These are phyloP conservation scores for Tipula confusa DNA, from an alignment of 2,888 invertebrate genomes.

Conservation along the genomic window DNA sequence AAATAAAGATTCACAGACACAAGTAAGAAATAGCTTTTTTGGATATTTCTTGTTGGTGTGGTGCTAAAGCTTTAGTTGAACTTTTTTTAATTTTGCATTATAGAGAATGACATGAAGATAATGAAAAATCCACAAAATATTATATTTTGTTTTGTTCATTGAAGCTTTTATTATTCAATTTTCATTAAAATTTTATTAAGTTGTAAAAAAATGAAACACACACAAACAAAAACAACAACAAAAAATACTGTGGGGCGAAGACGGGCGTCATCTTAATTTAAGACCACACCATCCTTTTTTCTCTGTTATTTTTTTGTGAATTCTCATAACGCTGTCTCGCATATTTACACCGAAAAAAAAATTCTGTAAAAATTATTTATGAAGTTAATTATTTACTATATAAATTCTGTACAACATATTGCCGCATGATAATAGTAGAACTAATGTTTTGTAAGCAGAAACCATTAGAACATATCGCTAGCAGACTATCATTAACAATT, in stretches of 20 bases:
- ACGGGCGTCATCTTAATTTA: not conserved
- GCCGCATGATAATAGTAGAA: not conserved
- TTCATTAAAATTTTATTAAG: slow-evolving; percentile 9
- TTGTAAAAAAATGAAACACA: not conserved
- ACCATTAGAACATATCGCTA: not conserved
- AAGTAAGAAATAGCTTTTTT: not conserved
- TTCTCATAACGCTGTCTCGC: not conserved
- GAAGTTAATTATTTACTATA: not conserved
- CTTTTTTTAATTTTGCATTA: not conserved
- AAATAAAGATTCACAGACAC: no score
- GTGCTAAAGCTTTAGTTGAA: not conserved
- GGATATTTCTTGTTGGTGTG: no score
- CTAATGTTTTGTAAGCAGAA: not conserved
- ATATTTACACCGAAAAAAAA: not conserved
- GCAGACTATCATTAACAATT: not conserved
- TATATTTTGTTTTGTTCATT: not conserved
- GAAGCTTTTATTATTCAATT: slow-evolving; percentile 25
- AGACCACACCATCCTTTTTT: not conserved
- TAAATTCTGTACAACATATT: not conserved
- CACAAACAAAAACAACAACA: not conserved
- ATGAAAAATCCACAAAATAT: not conserved
- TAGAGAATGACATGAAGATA: not conserved
- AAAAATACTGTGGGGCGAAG: not conserved
- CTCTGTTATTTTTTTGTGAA: not conserved
- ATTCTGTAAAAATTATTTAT: no score